Evolutionary conservation across 2,113 vertebrate genomes (phyloP), one percentile per base, ranked within the genome.

Genomic region (Hemicordylus capensis): DNA sequence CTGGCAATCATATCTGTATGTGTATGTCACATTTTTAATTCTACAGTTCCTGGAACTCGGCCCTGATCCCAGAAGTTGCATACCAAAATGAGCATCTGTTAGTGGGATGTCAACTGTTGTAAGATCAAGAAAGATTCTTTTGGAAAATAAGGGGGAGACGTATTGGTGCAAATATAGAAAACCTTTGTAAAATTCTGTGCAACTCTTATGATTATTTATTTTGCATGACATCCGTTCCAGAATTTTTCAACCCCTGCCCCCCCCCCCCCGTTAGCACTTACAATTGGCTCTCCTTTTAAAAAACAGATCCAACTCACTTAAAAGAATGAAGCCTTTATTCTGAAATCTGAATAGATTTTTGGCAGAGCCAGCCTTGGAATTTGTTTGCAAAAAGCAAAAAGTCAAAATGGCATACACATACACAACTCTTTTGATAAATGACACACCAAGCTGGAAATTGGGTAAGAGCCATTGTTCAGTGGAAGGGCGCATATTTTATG

Each of bases 121-220:
- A n/a, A 81, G 81, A 78, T 56, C 39, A 48, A 63, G 89, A 73
- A 3, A 72, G 69, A 82, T 74, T 0, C 4, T 0, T 61, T 17
- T 77, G 61, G 59, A 61, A 88, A 74, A 2, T 0, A 34, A 42
- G 31, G n/a, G 0, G 26, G n/a, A 19, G 67, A 3, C 42, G 78
- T 51, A 0, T 4, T 66, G 76, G 81, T 2, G 15, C 0, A 4
- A 0, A 3, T 31, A 48, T 7, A 31, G 1, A 8, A 15, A 39
- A 39, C 3, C 20, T n/a, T n/a, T 66, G 3, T 6, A 37, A 58
- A 63, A 20, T 83, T 76, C 78, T 76, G n/a, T n/a, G 64, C 81
- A 58, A 8, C 22, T 3, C 54, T 67, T 69, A 48, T n/a, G 69
- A 67, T 59, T 66, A 48, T 74, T 59, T 54, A 39, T 31, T 58